A percentile compares a stretch with the other conserved stretches of the same genome.
Conservation (phyloP, 2,888 invertebrate genomes). For the Ctena decussata region DNA sequence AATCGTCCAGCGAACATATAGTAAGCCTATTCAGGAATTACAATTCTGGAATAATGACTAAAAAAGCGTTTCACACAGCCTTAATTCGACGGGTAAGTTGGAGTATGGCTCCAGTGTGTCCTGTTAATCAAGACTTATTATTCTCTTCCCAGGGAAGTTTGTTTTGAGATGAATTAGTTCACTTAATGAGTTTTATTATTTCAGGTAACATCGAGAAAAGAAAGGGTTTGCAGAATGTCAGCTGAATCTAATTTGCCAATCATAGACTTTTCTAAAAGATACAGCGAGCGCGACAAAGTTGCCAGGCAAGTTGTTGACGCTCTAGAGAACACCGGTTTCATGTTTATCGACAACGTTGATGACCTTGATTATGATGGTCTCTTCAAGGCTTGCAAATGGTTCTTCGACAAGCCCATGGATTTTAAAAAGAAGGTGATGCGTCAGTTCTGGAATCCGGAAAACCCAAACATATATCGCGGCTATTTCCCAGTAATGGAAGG, state of each 20-base stretch:
- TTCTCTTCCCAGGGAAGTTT: too few relatives aligned
- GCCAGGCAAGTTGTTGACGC: conserved; percentile 66
- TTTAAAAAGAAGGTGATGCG: conserved; percentile 60
- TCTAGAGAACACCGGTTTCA: conserved; percentile 71
- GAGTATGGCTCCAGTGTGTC: too few relatives aligned
- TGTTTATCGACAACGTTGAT: conserved; percentile 70
- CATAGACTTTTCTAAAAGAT: conserved; percentile 64
- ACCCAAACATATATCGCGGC: conserved; percentile 71
- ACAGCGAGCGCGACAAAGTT: conserved; percentile 48
- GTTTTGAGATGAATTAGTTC: too few relatives aligned
- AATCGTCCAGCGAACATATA: too few relatives aligned
- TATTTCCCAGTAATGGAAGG: conserved; percentile 72
- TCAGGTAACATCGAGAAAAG: too few relatives aligned
- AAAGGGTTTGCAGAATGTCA: not conserved
- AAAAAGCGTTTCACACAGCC: too few relatives aligned
- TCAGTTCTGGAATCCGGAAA: conserved; percentile 68
- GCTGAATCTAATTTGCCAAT: conserved; percentile 56
- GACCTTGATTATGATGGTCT: conserved; percentile 64
- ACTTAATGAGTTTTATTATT: not conserved
- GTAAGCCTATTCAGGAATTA: too few relatives aligned
- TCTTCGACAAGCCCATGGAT: conserved; percentile 67
- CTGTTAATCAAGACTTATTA: too few relatives aligned
- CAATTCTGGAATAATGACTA: too few relatives aligned
- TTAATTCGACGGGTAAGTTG: too few relatives aligned
- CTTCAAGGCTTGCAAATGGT: conserved; percentile 65